These are phyloP conservation scores for Lanius collurio DNA, from an alignment of 2,113 vertebrate genomes.

Conservation along the genomic window DNA sequence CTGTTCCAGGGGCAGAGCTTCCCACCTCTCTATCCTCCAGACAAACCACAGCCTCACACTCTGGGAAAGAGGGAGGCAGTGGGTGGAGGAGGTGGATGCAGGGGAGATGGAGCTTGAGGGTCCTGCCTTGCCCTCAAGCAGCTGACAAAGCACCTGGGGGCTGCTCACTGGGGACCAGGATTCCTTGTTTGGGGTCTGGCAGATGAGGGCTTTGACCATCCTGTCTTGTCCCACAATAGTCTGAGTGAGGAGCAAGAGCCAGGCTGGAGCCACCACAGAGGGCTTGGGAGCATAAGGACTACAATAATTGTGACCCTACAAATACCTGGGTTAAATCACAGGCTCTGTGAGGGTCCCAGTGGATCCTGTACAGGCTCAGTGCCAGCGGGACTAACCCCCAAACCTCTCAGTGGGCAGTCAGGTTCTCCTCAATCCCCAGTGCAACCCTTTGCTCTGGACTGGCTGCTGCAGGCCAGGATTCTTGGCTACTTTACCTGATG, in stretches of 20 bases:
- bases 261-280: background rate
- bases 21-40: background rate
- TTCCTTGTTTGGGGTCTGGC: background rate
- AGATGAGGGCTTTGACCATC: background rate
- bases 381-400: background rate
- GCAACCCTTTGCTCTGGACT: background rate
- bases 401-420: background rate
- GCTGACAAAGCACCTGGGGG: background rate
- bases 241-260: background rate
- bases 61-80: background rate
- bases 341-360: background rate
- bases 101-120: background rate
- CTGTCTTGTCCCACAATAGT: background rate
- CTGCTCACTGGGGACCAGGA: background rate
- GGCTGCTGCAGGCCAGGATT: background rate
- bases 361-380: background rate
- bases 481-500: background rate
- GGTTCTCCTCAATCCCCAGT: background rate
- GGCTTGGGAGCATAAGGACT: rapidly evolving
- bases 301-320: rapidly evolving
- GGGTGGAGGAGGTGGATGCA: background rate
- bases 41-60: background rate
- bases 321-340: background rate
- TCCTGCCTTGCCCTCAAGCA: background rate
- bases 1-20: background rate